These are phyloP conservation scores for Chrysomallon squamiferum DNA, from an alignment of 1,140 invertebrate species.

Conservation along the genomic window DNA sequence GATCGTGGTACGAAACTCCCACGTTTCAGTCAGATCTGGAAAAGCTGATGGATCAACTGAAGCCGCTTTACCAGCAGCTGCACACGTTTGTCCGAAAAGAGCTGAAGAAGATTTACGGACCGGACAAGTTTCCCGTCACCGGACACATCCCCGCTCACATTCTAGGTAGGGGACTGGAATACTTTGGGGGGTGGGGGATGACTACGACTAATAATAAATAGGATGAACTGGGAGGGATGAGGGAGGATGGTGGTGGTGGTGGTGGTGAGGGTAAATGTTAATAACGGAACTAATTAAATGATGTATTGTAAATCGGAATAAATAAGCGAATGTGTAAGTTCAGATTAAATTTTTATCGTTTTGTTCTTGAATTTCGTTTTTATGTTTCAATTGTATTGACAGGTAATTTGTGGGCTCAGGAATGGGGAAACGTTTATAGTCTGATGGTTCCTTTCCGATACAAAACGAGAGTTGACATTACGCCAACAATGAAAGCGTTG, in stretches of 20 bases:
- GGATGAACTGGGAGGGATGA: too few species aligned
- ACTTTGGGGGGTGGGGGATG: constrained; percentile 81
- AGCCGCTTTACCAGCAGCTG: constrained; percentile 86
- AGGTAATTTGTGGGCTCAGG: constrained; percentile 92
- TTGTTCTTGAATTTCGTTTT: too few species aligned
- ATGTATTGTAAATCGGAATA: too few species aligned
- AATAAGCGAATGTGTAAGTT: too few species aligned
- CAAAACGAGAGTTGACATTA: constrained; percentile 59
- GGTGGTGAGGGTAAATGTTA: too few species aligned
- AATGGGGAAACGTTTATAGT: constrained; percentile 72
- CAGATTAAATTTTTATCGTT: too few species aligned
- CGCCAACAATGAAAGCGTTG: constrained; percentile 58
- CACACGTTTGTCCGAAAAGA: constrained; percentile 81
- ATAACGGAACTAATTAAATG: too few species aligned
- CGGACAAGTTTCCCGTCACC: constrained; percentile 35
- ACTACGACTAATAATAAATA: constrained; percentile 55
- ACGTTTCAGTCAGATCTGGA: constrained; percentile 71
- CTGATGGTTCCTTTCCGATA: constrained; percentile 39
- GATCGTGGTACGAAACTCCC: constrained; percentile 50
- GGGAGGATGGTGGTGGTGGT: too few species aligned
- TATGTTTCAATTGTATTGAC: too few species aligned
- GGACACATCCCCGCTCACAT: constrained; percentile 62
- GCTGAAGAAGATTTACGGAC: constrained; percentile 72
- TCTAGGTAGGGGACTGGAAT: constrained; percentile 74
- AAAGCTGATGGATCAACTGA: constrained; percentile 80